Percentiles rank a stretch among this genome's conserved stretches.
Evolutionary conservation across 2,113 vertebrate species (phyloP).

Genomic region (Macquaria ambigua): DNA sequence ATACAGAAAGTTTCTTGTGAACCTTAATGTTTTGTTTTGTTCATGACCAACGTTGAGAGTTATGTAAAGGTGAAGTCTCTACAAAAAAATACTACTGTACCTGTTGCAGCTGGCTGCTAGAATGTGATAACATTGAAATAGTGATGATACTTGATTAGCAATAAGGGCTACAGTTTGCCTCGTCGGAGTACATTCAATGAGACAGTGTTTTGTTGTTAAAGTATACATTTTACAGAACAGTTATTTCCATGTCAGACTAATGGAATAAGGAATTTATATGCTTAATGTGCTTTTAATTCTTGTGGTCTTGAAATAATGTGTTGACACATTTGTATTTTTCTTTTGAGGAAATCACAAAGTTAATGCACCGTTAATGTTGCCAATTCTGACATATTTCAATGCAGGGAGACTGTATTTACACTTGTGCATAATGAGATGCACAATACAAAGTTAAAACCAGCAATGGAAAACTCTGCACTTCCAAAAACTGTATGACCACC

Average conservation of each 20-base stretch:
- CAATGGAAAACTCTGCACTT: not conserved
- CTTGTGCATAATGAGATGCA: conserved; percentile 25
- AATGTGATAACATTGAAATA: conserved; percentile 18
- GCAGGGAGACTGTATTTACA: conserved; percentile 20
- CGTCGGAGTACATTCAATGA: not conserved
- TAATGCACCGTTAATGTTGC: conserved; percentile 29
- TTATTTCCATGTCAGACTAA: not conserved
- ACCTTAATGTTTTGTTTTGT: conserved; percentile 21
- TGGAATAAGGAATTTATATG: not conserved
- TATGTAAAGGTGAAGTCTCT: conserved; percentile 13
- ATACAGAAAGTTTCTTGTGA: not conserved
- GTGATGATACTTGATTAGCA: conserved; percentile 49
- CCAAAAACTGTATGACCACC: conserved; percentile 47
- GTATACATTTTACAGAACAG: conserved; percentile 6
- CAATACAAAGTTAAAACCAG: conserved; percentile 32
- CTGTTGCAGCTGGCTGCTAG: conserved; percentile 66
- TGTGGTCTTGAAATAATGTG: conserved; percentile 3
- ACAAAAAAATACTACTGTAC: not conserved
- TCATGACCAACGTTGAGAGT: conserved; percentile 2
- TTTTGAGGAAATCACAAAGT: not conserved
- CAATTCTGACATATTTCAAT: conserved; percentile 18
- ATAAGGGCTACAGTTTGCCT: conserved; percentile 41
- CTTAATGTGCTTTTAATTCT: conserved; percentile 10
- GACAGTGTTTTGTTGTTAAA: conserved; percentile 4
- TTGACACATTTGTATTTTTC: conserved; percentile 23